A percentile compares a stretch with the other conserved stretches of the same genome.
phyloP scores from a whole-genome alignment of 2,113 vertebrate species.

The Ochotona princeps region DNA sequence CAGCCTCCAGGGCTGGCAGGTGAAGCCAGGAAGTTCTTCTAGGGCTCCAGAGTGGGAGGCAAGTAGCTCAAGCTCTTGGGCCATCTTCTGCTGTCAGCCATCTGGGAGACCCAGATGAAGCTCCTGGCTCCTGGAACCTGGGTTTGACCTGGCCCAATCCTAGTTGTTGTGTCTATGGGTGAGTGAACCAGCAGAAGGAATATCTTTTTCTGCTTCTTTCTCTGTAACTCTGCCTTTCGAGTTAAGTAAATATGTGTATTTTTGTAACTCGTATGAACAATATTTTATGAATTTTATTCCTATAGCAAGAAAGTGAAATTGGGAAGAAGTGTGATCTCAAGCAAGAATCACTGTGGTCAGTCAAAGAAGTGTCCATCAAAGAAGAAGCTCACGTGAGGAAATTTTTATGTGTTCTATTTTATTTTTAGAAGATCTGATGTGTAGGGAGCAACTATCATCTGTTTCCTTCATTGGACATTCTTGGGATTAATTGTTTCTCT shows the following conservation, averaged over 20 bases:
- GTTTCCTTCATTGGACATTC: background rate
- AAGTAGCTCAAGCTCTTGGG: too few species aligned
- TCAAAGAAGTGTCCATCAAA: slow-evolving; percentile 51
- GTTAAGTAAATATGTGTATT: too few species aligned
- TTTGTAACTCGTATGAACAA: background rate
- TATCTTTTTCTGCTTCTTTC: too few species aligned
- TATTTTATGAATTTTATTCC: slow-evolving; percentile 60
- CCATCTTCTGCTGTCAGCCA: too few species aligned
- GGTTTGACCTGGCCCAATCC: too few species aligned
- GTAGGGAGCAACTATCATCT: background rate
- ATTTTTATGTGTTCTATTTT: background rate
- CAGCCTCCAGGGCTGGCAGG: too few species aligned
- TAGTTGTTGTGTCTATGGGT: too few species aligned
- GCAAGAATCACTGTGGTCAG: slow-evolving; percentile 54
- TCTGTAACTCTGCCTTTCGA: too few species aligned
- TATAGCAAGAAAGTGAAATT: slow-evolving; percentile 81
- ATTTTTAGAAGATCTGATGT: slow-evolving; percentile 24
- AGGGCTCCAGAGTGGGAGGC: too few species aligned
- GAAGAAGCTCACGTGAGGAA: slow-evolving; percentile 70
- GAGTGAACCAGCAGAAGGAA: too few species aligned
- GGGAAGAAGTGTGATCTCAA: slow-evolving; percentile 66
- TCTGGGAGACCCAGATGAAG: too few species aligned
- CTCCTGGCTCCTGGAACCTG: background rate
- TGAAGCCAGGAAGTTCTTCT: too few species aligned
- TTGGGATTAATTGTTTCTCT: slow-evolving; percentile 21